A percentile compares a stretch with the other conserved stretches of the same genome.
phyloP scores from a whole-genome alignment of 2,797 vertebrate genomes.

The Tamandua tetradactyla region DNA sequence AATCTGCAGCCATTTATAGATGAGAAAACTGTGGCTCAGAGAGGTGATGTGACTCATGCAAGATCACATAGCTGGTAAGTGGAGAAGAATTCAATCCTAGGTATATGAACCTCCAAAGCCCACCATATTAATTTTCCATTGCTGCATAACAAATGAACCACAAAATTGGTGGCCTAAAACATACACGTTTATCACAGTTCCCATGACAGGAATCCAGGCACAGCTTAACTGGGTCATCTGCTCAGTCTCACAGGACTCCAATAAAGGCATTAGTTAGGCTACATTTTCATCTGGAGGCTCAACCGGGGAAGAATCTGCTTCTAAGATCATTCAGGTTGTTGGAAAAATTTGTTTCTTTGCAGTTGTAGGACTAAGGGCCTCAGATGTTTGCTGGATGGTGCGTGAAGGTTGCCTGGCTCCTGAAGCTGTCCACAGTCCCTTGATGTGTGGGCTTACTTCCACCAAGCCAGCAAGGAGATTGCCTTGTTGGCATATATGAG shows the following conservation, averaged over 20 bases:
- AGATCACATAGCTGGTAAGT: neutral
- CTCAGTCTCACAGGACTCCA: neutral
- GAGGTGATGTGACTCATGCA: rapidly evolving
- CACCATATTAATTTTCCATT: neutral
- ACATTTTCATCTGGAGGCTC: neutral
- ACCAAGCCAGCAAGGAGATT: neutral
- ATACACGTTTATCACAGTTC: neutral
- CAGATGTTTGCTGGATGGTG: neutral
- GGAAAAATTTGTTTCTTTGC: neutral
- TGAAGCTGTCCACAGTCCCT: neutral
- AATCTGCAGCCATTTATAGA: neutral
- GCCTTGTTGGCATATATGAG: neutral
- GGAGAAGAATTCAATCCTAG: neutral
- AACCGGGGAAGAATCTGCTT: neutral
- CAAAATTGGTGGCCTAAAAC: neutral
- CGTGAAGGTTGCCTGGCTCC: neutral
- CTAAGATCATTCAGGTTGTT: neutral
- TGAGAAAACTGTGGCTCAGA: neutral
- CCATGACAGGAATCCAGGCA: neutral
- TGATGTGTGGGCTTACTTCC: neutral
- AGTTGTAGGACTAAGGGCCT: neutral
- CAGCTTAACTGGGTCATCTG: neutral
- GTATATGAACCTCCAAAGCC: neutral
- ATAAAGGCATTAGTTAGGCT: neutral
- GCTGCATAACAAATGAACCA: neutral